Evolutionary conservation across 2,797 vertebrate species (phyloP), one percentile per base, ranked within the genome.

Genomic region (Sebastolobus altivelis): DNA sequence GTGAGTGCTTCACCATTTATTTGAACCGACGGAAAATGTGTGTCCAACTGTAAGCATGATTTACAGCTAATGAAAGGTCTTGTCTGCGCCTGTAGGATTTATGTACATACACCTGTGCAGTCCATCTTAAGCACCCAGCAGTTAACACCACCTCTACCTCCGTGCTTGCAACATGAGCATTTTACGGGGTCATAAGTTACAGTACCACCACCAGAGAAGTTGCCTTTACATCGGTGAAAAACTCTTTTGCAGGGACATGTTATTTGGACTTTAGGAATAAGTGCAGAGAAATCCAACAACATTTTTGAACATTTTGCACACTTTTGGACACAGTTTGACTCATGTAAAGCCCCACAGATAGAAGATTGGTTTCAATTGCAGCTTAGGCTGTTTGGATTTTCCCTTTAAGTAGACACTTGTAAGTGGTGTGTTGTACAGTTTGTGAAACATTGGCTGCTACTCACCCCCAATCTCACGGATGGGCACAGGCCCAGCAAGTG

Each of bases 401-500:
- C 27, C 46, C 11, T 60, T 68, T 46, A 46, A 46, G 9, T 10
- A 20, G 27, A 75, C 38, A 63, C 27, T n/a, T 1, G 0, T 12
- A 6, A 25, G 10, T 10, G 4, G 12, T 46, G 9, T 18, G 46
- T 14, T 75, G n/a, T 33, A 13, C 8, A 58, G 7, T 27, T 33
- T 66, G 62, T 58, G 38, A 33, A 66, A 12, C 8, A 31, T 10
- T 63, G 56, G 29, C 43, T 29, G 54, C 27, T 54, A 90, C 96
- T 96, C 88, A 99, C 98, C 97, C 0, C 85, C 85, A 55, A 96
- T 75, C 88, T 98, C 96, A 0, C 90, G 94, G 92, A 99, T 88
- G 1, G 95, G 91, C 62, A 99, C 91, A 0, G 96, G 93, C 73
- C 95, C 92, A 38, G 95, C 90, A 22, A 99, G 90, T 1, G 65